These are phyloP conservation scores for Heliocidaris erythrogramma DNA, from an alignment of 35 echinoderm and acorn worm species.

Conservation along the genomic window DNA sequence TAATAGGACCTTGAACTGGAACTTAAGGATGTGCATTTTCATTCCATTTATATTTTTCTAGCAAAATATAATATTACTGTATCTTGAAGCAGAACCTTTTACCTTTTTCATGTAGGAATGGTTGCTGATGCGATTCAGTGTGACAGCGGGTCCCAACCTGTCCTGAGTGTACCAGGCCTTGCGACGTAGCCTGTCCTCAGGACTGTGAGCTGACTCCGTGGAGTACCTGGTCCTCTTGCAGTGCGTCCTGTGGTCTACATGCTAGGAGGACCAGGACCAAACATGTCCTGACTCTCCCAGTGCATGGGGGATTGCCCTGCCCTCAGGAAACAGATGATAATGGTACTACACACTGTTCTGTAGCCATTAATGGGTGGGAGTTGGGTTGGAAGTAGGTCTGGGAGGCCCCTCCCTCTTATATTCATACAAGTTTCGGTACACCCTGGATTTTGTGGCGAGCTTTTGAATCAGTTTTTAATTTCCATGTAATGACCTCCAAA, in stretches of 20 bases:
- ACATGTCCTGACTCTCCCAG: slow-evolving; percentile 60
- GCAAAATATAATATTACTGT: too few relatives aligned
- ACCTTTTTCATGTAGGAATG: slow-evolving; percentile 50
- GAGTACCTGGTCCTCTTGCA: slow-evolving; percentile 81
- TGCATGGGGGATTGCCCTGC: slow-evolving; percentile 67
- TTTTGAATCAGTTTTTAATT: too few relatives aligned
- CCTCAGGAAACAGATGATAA: slow-evolving; percentile 71
- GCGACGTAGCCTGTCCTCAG: slow-evolving; percentile 76
- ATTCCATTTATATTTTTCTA: too few relatives aligned
- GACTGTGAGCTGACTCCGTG: slow-evolving; percentile 85
- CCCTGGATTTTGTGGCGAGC: too few relatives aligned
- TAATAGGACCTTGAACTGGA: too few relatives aligned
- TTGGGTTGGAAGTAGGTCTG: too few relatives aligned
- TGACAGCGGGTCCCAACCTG: slow-evolving; percentile 58
- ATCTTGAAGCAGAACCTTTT: not conserved
- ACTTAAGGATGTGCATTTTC: too few relatives aligned
- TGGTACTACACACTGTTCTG: slow-evolving; percentile 47
- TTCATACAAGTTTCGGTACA: too few relatives aligned
- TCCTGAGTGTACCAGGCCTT: slow-evolving; percentile 30
- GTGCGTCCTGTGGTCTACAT: slow-evolving; percentile 77
- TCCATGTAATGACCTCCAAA: too few relatives aligned
- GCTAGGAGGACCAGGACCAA: slow-evolving; percentile 57
- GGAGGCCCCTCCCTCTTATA: too few relatives aligned
- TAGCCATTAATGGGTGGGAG: too few relatives aligned
- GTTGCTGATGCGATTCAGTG: slow-evolving; percentile 66